Percentiles rank a stretch among this genome's conserved stretches.
These are phyloP conservation scores for Percopsis omiscomaycus DNA, from an alignment of 2,797 vertebrate species.

Conservation along the genomic window DNA sequence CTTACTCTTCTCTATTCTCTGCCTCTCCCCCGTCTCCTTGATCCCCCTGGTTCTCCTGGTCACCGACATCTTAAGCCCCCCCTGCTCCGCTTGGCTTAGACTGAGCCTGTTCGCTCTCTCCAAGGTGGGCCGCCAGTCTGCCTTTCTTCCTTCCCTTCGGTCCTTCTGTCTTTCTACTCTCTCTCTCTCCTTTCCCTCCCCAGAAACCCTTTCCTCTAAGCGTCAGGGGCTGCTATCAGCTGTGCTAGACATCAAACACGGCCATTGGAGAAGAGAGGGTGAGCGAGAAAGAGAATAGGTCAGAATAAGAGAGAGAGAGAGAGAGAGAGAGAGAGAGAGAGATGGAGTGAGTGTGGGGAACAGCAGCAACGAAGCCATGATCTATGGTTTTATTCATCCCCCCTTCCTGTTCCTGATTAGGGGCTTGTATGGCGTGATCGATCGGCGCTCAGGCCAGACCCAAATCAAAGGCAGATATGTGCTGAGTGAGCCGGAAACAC, in stretches of 20 bases:
- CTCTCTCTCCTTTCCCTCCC: slow-evolving; percentile 10
- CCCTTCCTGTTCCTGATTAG: slow-evolving; percentile 75
- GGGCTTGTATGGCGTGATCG: slow-evolving; percentile 73
- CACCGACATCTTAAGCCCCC: slow-evolving; percentile 15
- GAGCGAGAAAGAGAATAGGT: slow-evolving; percentile 21
- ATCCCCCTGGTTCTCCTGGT: slow-evolving; percentile 18
- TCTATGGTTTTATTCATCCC: slow-evolving; percentile 70
- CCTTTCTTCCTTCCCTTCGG: slow-evolving; percentile 24
- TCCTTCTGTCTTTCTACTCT: slow-evolving; percentile 7
- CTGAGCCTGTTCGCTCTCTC: slow-evolving; percentile 16
- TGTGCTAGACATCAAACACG: slow-evolving; percentile 47
- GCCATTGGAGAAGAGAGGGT: slow-evolving; percentile 19
- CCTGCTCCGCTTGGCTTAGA: slow-evolving; percentile 10
- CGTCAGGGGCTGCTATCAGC: slow-evolving; percentile 26
- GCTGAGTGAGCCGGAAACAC: slow-evolving; percentile 66
- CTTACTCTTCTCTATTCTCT: slow-evolving; percentile 14
- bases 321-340: slow-evolving; percentile 13
- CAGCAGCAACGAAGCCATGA: slow-evolving; percentile 51
- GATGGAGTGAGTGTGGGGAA: slow-evolving; percentile 20
- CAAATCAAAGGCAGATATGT: slow-evolving; percentile 76
- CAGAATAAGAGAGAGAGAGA: slow-evolving; percentile 5
- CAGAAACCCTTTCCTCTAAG: slow-evolving; percentile 12
- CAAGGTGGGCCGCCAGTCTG: slow-evolving; percentile 27
- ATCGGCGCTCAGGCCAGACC: slow-evolving; percentile 59
- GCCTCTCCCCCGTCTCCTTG: slow-evolving; percentile 16